A percentile compares a stretch with the other conserved stretches of the same genome.
These are phyloP conservation scores for Ceratothoa steindachneri DNA, from an alignment of 2,888 invertebrate genomes.

Conservation along the genomic window DNA sequence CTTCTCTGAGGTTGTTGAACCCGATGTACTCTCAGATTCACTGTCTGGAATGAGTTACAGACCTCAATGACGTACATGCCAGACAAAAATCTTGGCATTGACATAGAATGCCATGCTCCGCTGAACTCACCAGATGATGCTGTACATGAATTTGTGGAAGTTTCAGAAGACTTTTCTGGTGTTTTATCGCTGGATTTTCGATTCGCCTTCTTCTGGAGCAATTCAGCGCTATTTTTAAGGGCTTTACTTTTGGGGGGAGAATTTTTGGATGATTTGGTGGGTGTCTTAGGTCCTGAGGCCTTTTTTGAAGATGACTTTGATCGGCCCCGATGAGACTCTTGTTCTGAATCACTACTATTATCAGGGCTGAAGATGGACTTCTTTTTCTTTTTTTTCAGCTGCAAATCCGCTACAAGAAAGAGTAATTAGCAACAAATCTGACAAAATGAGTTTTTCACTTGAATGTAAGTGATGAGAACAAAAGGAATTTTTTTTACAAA, in stretches of 20 bases:
- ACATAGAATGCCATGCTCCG: no score
- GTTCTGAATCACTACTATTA: constrained; percentile 41
- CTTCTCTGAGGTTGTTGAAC: neutral
- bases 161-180: constrained; percentile 37
- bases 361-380: constrained; percentile 45
- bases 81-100: no score
- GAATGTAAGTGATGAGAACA: no score
- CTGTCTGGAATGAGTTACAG: neutral
- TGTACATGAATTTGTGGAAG: constrained; percentile 44
- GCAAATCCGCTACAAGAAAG: neutral
- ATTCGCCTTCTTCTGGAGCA: neutral
- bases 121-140: constrained; percentile 41
- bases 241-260: constrained; percentile 5
- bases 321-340: constrained; percentile 20
- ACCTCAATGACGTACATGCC: no score
- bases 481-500: no score
- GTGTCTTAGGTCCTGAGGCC: neutral
- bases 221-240: neutral
- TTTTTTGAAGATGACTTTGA: neutral
- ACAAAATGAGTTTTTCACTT: no score
- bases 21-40: constrained; percentile 6
- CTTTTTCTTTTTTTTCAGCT: constrained; percentile 20
- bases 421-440: no score
- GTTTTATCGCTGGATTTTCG: constrained; percentile 30
- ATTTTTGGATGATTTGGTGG: neutral